Base-by-base conservation (phyloP, 92 coral and sea anemone species). In the Scolanthus callimorphus region DNA sequence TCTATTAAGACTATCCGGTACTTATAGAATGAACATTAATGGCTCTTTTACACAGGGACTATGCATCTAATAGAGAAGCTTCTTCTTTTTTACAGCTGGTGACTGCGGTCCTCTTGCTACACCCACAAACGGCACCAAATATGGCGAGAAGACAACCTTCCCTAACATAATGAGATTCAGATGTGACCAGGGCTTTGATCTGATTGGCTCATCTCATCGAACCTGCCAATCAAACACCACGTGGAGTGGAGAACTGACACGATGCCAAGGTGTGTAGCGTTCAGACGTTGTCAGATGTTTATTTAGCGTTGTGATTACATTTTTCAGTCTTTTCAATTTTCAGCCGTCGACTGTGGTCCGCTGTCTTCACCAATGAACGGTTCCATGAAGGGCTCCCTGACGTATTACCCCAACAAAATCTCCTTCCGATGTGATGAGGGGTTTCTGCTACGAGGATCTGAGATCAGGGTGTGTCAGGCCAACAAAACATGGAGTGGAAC, bases 331-430 rank as follows among this genome's bases (percentile, higher is more conserved):
- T 30, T 31, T 56, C 3, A 4, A 25, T 52, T 10, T 15, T 15
- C 24, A 78, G 85, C 85, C 27, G 50, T 55, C 29, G 80, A 78
- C 25, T 78, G 85, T 44, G 85, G 85, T 10, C 59, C 65, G 3
- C 80, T 78, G 20, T 27, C 27, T 27, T 20, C 55, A n/a, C 85
- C 85, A 38, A 0, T 53, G 24, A 78, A 78, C 69, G 85, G 85
- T 19, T 47, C 73, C 22, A 29, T 20, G 20, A 10, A 6, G 31
- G 85, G 85, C 21, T 17, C 54, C 51, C 27, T 9, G 31, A 71
- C 85, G 20, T 57, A 67, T 1, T 71, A 41, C 46, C 45, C 54
- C 15, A 71, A 62, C 34, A 41, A 3, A 0, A 19, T 78, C 10
- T 31, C 8, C 22, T 62, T 78, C 45, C 2, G 24, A 15, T 78